phyloP scores from a whole-genome alignment of 2,113 vertebrate genomes.

The Chionodraco myersi region DNA sequence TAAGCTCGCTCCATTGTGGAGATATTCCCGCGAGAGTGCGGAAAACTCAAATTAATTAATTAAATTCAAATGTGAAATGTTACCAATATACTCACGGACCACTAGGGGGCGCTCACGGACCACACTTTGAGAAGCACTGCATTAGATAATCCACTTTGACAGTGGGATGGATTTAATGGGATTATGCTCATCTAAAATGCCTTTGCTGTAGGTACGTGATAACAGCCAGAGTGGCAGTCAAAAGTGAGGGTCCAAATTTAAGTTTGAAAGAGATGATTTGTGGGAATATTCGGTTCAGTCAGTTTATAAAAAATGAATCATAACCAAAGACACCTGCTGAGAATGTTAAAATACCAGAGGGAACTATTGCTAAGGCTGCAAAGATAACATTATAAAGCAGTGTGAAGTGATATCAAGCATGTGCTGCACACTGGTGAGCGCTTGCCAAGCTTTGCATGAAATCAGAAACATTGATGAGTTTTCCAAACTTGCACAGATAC shows the following conservation, averaged over 20 bases:
- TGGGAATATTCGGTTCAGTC: conserved; percentile 29
- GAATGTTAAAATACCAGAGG: conserved; percentile 26
- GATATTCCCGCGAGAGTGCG: no score
- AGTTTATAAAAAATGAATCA: background rate
- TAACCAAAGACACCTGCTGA: conserved; percentile 38
- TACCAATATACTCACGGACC: no score
- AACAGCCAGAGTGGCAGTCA: conserved; percentile 12
- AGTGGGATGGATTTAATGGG: conserved; percentile 35
- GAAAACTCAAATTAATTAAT: no score
- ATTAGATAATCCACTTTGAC: conserved; percentile 59
- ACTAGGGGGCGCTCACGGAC: no score
- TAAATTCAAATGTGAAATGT: no score
- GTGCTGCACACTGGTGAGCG: background rate
- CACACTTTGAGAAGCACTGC: background rate
- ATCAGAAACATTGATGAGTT: conserved; percentile 8
- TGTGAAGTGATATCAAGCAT: conserved; percentile 23
- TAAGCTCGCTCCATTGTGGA: no score
- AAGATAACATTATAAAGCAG: conserved; percentile 39
- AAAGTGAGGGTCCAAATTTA: background rate
- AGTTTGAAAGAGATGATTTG: conserved; percentile 30
- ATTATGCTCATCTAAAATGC: background rate
- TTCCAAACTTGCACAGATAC: conserved; percentile 6
- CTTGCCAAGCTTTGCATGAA: background rate
- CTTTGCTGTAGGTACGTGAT: conserved; percentile 50
- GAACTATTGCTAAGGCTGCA: conserved; percentile 18